Evolutionary conservation across 2,888 invertebrate species (phyloP), one percentile per base, ranked within the genome.

Genomic region (Lysandra bellargus): DNA sequence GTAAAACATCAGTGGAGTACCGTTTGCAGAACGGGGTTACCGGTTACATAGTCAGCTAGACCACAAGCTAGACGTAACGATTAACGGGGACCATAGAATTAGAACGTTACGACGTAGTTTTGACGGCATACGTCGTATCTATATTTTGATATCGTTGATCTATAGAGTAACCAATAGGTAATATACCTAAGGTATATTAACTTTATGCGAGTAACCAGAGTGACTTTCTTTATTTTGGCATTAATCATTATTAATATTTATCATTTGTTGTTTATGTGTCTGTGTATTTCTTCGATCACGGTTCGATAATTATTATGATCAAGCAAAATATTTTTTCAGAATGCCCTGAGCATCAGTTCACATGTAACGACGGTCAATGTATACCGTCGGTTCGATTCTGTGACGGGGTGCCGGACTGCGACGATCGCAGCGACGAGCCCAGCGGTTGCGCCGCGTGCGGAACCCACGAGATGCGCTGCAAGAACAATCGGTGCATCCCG

Each of bases 351-450:
- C 87, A 91, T 80, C 92, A 95, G 84, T 94, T 94, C 81, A 93
- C 95, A 0, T 97, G 97, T 87, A 95, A 94, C 75, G 95, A 96
- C 85, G 96, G 96, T 23, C 91, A 93, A 81, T 97, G 97, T 89
- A 96, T 97, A 83, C 86, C 92, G 37, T 95, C 95, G 80, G 92
- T 95, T 75, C 92, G 95, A 79, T 97, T 97, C 89, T 97, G 97
- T 87, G 97, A 97, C 85, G 96, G 97, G 1, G 90, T 95, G 78
- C 89, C 93, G 1, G 96, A 97, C 87, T 97, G 97, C 85, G 86
- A 85, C 0, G 97, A 97, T 83, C 92, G 94, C 80, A 96, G 96
- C 64, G 97, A 97, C 85, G 97, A 97, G 88, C 97, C 97, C 0
- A 88, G 85, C 37, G 95, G 94, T 44, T 95, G 95, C 83, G 90